Percentiles rank a stretch among this genome's conserved stretches.
phyloP scores from a whole-genome alignment of 30 jellyfish, hydroid and myxozoan species.

The Pelagia noctiluca region DNA sequence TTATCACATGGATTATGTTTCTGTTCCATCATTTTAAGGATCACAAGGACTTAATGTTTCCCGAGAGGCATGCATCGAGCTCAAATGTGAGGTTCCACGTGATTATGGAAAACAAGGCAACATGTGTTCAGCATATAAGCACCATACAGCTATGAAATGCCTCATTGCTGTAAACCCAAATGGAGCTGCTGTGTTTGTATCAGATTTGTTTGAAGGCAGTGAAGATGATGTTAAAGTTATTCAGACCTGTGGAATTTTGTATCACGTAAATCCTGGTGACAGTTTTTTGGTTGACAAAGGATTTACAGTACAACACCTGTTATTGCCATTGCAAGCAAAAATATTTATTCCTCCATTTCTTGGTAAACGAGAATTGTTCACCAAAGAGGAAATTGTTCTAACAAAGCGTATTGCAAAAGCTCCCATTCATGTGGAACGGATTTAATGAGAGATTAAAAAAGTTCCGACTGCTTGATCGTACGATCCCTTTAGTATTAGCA shows the following conservation, averaged over 20 bases:
- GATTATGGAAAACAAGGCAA: slow-evolving; percentile 52
- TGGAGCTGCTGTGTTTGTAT: slow-evolving; percentile 71
- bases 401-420: slow-evolving; percentile 66
- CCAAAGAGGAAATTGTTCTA: slow-evolving; percentile 51
- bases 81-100: background rate
- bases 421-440: slow-evolving; percentile 64
- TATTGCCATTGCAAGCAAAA: too few species aligned
- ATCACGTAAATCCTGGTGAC: slow-evolving; percentile 62
- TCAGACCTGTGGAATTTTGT: slow-evolving; percentile 48
- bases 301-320: too few species aligned
- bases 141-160: slow-evolving; percentile 67
- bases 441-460: slow-evolving; percentile 59
- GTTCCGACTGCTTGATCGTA: slow-evolving; percentile 51
- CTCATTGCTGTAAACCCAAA: slow-evolving; percentile 70
- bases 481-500: slow-evolving; percentile 53
- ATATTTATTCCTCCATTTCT: slow-evolving; percentile 55
- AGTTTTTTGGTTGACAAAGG: too few species aligned
- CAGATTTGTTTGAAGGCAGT: slow-evolving; percentile 72
- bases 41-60: background rate
- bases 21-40: background rate
- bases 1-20: background rate
- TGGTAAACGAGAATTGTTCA: slow-evolving; percentile 44
- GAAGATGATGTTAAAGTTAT: slow-evolving; percentile 45
- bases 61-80: background rate
- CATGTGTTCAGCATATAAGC: slow-evolving; percentile 52